Evolutionary conservation across 2,113 vertebrate genomes (phyloP), one percentile per base, ranked within the genome.

Genomic region (Ceyx melanurus): DNA sequence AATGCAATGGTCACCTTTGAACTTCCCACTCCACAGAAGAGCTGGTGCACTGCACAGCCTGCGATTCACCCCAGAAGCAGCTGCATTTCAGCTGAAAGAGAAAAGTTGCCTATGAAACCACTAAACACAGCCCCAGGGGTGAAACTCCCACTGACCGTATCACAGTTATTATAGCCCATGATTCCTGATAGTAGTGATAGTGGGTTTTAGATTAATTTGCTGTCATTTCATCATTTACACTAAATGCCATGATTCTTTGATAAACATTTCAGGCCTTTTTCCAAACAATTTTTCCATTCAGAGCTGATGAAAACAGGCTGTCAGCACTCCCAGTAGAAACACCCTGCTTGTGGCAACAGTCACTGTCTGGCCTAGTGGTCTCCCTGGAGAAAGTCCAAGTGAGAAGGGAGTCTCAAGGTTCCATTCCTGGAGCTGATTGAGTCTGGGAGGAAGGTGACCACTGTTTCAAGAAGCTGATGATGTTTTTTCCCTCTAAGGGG

Each of bases 261-360:
- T 96, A 96, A 96, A 96, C 93, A 96, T 96, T 95, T 96, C 92
- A 94, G 90, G 94, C 88, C 85, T 86, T 95, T 94, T 94, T 88
- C 94, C 94, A 96, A 96, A 94, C 93, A 93, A 85, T 93, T 93
- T 91, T 95, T 95, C 91, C 92, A 91, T 89, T 89, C 4, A 0
- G 20, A 92, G 58, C 78, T 96, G 96, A 96, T 89, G 95, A 96
- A 94, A 96, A 96, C 94, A 95, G 94, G 86, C 95, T 96, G 94
- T 96, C 95, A 94, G 89, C 92, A 87, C 89, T 94, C 67, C 50
- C 0, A 0, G 58, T 87, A 90, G 86, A 96, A 95, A 94, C 86
- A 94, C 82, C 68, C 95, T 71, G 75, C 64, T 89, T 6, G 2
- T 89, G 82, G 89, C 87, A 93, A 58, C 82, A 94, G 82, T 89